phyloP scores from a whole-genome alignment of 2,888 invertebrate species.

The Iselma pallidipennis region DNA sequence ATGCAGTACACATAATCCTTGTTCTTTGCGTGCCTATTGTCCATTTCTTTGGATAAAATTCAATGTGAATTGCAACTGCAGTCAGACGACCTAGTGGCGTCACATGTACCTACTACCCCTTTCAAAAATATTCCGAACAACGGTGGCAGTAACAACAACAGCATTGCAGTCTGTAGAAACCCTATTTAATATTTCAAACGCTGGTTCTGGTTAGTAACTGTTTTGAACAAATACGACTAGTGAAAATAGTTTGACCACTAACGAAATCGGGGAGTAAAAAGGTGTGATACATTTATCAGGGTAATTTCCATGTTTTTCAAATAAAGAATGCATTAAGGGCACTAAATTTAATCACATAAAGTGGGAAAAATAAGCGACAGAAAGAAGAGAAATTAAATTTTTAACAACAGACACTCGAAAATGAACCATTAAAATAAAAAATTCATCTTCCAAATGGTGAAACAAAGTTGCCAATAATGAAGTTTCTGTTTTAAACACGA shows the following conservation, averaged over 20 bases:
- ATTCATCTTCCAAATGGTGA: background rate
- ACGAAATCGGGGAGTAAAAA: background rate
- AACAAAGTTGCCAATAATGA: background rate
- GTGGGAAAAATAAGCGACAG: too few species aligned
- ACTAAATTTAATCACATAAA: too few species aligned
- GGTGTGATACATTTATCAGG: background rate
- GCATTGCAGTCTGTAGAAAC: conserved; percentile 11
- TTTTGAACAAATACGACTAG: background rate
- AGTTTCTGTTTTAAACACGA: background rate
- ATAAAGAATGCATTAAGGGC: background rate
- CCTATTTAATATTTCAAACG: conserved; percentile 5
- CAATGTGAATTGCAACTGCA: conserved; percentile 23
- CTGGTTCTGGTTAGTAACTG: background rate
- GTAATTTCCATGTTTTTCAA: background rate
- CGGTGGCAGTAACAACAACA: background rate
- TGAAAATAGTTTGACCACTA: background rate
- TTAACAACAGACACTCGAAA: background rate
- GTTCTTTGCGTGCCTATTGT: conserved; percentile 16
- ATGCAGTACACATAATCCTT: conserved; percentile 12
- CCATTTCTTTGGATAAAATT: conserved; percentile 12
- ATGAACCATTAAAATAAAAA: too few species aligned
- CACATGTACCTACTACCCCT: conserved; percentile 25
- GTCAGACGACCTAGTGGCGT: conserved; percentile 18
- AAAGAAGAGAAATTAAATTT: background rate
- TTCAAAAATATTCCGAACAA: background rate